Evolutionary conservation across 2,797 vertebrate species (phyloP).

Genomic region (Pipistrellus pygmaeus): DNA sequence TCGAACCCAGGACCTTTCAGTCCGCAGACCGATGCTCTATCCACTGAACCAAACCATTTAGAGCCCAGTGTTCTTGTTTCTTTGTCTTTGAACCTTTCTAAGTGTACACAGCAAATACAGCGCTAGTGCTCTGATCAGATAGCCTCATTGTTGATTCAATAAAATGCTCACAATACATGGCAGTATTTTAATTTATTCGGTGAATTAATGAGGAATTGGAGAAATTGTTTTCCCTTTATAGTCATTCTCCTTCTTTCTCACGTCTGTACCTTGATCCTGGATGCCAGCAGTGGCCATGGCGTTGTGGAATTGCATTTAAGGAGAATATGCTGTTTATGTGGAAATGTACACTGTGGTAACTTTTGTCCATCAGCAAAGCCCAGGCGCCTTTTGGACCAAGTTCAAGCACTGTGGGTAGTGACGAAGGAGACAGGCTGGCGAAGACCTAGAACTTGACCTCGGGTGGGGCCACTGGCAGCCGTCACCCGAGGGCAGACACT

Average conservation of each 20-base stretch:
- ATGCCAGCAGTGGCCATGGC: background rate
- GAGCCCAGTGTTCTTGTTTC: background rate
- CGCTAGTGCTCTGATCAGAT: background rate
- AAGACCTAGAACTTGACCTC: slow-evolving; percentile 23
- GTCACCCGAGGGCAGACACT: background rate
- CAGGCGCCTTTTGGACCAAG: background rate
- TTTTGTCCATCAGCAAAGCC: background rate
- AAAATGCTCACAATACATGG: background rate
- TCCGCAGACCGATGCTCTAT: too few species aligned
- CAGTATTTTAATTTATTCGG: background rate
- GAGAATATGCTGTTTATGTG: background rate
- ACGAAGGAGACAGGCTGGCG: background rate
- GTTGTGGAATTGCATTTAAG: slow-evolving; percentile 12
- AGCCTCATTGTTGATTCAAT: background rate
- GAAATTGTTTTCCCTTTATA: slow-evolving; percentile 30
- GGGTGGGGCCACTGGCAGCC: background rate
- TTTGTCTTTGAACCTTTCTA: slow-evolving; percentile 44
- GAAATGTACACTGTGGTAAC: background rate
- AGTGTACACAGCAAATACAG: background rate
- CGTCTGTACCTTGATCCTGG: background rate
- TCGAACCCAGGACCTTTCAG: too few species aligned
- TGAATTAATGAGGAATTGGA: background rate
- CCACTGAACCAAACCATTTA: background rate
- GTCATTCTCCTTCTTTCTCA: background rate
- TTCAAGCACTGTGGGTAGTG: background rate